Conservation (phyloP, 1,140 invertebrate genomes). For the Drosophila kikkawai region DNA sequence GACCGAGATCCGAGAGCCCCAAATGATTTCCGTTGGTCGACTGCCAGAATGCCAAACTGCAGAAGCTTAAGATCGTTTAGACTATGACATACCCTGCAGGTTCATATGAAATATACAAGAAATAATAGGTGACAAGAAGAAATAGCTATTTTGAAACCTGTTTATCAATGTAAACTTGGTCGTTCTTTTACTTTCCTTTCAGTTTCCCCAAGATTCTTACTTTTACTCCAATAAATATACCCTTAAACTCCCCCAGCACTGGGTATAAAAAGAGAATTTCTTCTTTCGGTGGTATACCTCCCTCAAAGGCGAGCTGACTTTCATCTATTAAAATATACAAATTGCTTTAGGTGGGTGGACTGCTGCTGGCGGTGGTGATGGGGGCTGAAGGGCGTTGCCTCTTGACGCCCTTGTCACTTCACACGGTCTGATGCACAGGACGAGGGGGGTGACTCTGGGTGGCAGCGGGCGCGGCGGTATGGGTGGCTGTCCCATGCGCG, state of each 20-base stretch:
- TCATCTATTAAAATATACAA: slow-evolving; percentile 73
- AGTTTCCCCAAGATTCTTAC: no score
- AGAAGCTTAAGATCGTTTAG: no score
- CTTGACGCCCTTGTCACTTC: slow-evolving; percentile 70
- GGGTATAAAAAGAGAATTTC: slow-evolving; percentile 15
- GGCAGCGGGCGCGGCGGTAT: neutral
- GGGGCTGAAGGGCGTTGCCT: slow-evolving; percentile 32
- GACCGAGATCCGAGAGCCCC: slow-evolving; percentile 30
- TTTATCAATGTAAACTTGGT: neutral
- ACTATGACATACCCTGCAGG: neutral
- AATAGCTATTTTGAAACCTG: no score
- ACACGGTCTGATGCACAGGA: slow-evolving; percentile 62
- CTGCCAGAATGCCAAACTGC: slow-evolving; percentile 34
- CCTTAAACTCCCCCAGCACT: neutral
- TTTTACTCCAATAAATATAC: neutral
- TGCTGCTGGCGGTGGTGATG: neutral
- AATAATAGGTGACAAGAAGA: no score
- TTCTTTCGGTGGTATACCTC: slow-evolving; percentile 19
- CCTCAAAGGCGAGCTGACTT: slow-evolving; percentile 51
- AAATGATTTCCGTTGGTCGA: slow-evolving; percentile 42
- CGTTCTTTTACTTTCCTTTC: neutral
- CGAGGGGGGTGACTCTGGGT: slow-evolving; percentile 9
- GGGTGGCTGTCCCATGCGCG: slow-evolving; percentile 34
- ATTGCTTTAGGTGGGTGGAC: slow-evolving; percentile 38
- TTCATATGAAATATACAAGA: no score